Evolutionary conservation across 30 jellyfish, hydroid and myxozoan genomes (phyloP).

Genomic region (Aurelia aurita): DNA sequence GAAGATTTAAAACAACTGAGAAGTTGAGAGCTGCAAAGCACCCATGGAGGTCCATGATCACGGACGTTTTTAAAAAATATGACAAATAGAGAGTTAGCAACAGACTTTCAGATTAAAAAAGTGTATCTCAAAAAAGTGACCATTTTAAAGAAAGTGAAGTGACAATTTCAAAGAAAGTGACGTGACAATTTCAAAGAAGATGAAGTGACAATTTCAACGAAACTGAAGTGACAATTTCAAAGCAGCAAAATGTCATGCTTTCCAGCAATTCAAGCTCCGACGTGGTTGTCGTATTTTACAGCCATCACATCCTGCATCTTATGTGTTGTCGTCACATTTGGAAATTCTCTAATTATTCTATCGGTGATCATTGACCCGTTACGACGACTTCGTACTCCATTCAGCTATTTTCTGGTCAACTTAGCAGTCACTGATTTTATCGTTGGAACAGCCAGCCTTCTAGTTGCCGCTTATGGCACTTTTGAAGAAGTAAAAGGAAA

Average conservation of each 20-base stretch:
- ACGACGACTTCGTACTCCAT: slow-evolving; percentile 77
- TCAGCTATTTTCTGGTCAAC: slow-evolving; percentile 70
- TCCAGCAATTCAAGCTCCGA: slow-evolving; percentile 74
- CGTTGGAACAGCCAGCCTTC: slow-evolving; percentile 73
- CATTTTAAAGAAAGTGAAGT: no score
- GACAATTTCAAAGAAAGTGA: no score
- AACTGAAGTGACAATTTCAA: no score
- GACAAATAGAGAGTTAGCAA: no score
- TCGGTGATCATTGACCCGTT: slow-evolving; percentile 77
- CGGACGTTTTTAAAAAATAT: no score
- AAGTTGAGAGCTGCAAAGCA: no score
- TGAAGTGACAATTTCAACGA: no score
- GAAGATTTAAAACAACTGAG: no score
- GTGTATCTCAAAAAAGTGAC: no score
- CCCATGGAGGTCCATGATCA: no score
- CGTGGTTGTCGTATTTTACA: slow-evolving; percentile 73
- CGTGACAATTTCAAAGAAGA: no score
- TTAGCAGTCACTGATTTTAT: slow-evolving; percentile 77
- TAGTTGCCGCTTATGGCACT: slow-evolving; percentile 64
- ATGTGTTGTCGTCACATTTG: slow-evolving; percentile 44
- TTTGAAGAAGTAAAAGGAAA: slow-evolving; percentile 60
- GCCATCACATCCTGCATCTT: slow-evolving; percentile 53
- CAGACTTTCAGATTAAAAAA: no score
- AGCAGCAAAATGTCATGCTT: slow-evolving; percentile 34
- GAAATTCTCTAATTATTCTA: slow-evolving; percentile 50